These are phyloP conservation scores for Cephus runcator DNA, from an alignment of 2,888 invertebrate genomes.

Conservation along the genomic window DNA sequence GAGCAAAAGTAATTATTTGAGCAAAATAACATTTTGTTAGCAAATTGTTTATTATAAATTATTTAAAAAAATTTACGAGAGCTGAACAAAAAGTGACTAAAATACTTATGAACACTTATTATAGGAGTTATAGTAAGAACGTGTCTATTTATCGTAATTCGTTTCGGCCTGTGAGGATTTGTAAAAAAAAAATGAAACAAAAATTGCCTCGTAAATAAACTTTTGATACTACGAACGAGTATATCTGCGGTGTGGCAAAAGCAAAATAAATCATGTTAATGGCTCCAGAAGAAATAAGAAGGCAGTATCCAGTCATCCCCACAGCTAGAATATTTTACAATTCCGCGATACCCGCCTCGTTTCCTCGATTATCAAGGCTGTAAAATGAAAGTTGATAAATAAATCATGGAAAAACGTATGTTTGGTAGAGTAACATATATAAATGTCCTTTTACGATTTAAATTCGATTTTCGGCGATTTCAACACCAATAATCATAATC, in stretches of 20 bases:
- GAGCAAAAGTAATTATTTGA: too few species aligned
- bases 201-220: background rate
- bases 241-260: background rate
- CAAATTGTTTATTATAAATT: too few species aligned
- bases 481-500: background rate
- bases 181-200: background rate
- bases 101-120: too few species aligned
- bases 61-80: too few species aligned
- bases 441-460: background rate
- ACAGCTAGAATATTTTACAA: background rate
- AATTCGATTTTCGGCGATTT: background rate
- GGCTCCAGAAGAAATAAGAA: background rate
- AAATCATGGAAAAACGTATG: background rate
- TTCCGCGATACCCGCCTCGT: background rate
- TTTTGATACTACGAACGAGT: background rate
- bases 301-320: background rate
- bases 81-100: too few species aligned
- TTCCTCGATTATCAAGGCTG: background rate
- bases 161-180: background rate
- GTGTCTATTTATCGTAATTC: too few species aligned
- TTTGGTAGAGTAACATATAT: background rate
- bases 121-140: too few species aligned
- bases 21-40: too few species aligned
- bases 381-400: background rate
- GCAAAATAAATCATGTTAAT: background rate